Base-by-base conservation (phyloP, 2,888 invertebrate genomes). In the Sceliomorpha sp. region DNA sequence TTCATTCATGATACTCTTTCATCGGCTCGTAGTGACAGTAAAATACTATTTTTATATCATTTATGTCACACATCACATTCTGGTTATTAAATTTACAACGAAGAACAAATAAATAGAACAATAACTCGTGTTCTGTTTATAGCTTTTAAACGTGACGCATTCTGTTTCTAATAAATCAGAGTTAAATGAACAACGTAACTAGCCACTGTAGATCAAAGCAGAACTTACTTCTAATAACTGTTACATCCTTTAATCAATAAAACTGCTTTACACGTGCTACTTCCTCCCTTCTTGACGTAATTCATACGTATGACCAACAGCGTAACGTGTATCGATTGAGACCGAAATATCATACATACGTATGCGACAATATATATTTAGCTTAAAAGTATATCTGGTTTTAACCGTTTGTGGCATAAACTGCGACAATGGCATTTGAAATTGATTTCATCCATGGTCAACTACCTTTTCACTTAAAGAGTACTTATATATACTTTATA, bases 341-440 rank as follows among this genome's bases (percentile, higher is more conserved):
- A 47, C 47, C 24, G 56, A 68, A 68, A 62, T 62, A 62, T 39
- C 47, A 31, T 51, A 32, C 6, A 12, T 20, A 45, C 62, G 40
- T 62, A 36, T 47, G 42, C 44, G 32, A 29, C 14, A 34, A 24
- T 39, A 10, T 62, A 62, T 53, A 53, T 53, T 62, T 47, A 59
- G 42, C 42, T 12, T 40, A 40, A 17, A 58, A 39, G 27, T 47
- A 39, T 45, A 39, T 39, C 44, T 31, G 37, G 36, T 31, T 45
- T 31, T 27, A 29, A 39, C 45, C 26, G 37, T 62, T 37, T 13
- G 31, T n/a, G 20, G 37, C 24, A 29, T 39, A 45, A 60, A 24
- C 31, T 20, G 39, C 51, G 60, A 48, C 60, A 51, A 60, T 60
- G 60, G 42, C 51, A 51, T 10, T 26, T 27, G 6, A 20, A 60